Conservation (phyloP, 2,113 vertebrate species). For the Charadrius vociferus region DNA sequence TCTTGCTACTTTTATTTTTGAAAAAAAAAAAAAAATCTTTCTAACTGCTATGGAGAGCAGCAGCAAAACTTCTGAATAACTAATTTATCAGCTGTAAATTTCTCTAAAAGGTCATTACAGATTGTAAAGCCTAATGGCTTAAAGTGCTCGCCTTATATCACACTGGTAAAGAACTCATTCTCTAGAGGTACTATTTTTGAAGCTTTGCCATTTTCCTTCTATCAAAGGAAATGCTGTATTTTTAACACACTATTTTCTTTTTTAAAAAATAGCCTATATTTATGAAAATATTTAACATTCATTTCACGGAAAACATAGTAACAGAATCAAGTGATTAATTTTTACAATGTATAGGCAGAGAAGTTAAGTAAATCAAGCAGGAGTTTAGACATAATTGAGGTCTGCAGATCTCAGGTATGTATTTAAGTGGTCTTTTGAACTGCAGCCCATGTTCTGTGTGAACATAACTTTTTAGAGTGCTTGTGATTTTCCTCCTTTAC, state of each 20-base stretch:
- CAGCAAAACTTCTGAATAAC: constrained; percentile 27
- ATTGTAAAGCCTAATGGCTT: constrained; percentile 11
- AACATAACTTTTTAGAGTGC: constrained; percentile 28
- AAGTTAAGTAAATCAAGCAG: background rate
- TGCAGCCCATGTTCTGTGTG: background rate
- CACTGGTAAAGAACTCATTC: constrained; percentile 5
- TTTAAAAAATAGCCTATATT: background rate
- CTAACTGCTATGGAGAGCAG: background rate
- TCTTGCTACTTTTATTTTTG: background rate
- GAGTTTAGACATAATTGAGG: constrained; percentile 39
- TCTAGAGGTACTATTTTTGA: constrained; percentile 12
- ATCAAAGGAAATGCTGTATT: background rate
- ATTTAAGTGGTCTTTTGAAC: constrained; percentile 51
- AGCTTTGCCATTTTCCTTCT: constrained; percentile 8
- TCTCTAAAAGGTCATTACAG: constrained; percentile 29
- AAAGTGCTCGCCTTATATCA: constrained; percentile 9
- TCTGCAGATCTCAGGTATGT: constrained; percentile 16
- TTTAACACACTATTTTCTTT: background rate
- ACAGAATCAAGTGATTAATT: background rate
- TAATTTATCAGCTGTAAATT: constrained; percentile 15
- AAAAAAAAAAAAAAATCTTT: background rate
- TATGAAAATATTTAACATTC: constrained; percentile 12
- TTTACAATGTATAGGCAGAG: constrained; percentile 8
- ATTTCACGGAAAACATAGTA: background rate
- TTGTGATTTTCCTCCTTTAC: constrained; percentile 40